A percentile compares a stretch with the other conserved stretches of the same genome.
Conservation (phyloP, 2,888 invertebrate genomes). For the Apotomis betuletana region DNA sequence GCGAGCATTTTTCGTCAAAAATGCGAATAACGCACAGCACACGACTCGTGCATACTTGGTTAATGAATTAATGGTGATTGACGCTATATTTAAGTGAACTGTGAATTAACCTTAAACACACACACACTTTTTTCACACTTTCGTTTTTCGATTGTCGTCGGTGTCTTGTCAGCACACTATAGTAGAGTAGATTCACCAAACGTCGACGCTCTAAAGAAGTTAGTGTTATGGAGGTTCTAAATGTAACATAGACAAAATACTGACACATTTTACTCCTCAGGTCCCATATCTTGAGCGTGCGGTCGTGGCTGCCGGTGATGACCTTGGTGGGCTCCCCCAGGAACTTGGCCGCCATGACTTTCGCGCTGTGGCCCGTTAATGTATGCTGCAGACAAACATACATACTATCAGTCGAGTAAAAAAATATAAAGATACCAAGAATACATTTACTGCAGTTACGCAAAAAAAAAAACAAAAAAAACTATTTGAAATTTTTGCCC, state of each 20-base stretch:
- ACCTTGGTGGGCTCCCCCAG: slow-evolving; percentile 96
- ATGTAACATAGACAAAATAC: slow-evolving; percentile 48
- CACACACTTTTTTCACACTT: no score
- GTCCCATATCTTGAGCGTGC: slow-evolving; percentile 99
- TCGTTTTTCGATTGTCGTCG: no score
- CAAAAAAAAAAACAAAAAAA: no score
- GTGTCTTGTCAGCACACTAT: no score
- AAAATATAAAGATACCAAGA: no score
- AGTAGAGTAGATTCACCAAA: no score
- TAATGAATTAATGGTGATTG: slow-evolving; percentile 18
- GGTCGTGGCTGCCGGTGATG: slow-evolving; percentile 98
- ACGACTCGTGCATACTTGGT: slow-evolving; percentile 19
- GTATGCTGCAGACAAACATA: slow-evolving; percentile 88
- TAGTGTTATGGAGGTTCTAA: not conserved
- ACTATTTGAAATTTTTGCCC: no score
- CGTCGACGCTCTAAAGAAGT: no score
- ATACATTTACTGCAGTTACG: no score
- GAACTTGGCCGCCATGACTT: slow-evolving; percentile 98
- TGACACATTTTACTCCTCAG: slow-evolving; percentile 90
- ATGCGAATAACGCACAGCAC: slow-evolving; percentile 29
- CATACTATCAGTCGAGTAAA: no score
- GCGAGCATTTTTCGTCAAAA: slow-evolving; percentile 27
- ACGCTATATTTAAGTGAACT: not conserved
- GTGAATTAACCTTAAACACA: not conserved
- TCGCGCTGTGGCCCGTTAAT: slow-evolving; percentile 97